A percentile compares a stretch with the other conserved stretches of the same genome.
These are phyloP conservation scores for Deroplatys truncata DNA, from an alignment of 2,888 invertebrate genomes.

Conservation along the genomic window DNA sequence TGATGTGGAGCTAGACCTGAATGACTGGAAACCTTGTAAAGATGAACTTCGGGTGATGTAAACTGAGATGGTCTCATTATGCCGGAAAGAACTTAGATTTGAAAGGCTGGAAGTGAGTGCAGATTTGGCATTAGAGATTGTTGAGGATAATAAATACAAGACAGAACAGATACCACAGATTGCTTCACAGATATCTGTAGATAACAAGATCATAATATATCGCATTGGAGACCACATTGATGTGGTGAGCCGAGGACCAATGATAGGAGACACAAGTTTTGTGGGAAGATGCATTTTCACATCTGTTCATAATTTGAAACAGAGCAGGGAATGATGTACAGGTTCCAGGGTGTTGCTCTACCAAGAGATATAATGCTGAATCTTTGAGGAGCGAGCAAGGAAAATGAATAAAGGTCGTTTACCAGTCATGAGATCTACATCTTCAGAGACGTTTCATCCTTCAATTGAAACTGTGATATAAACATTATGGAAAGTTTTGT, in stretches of 20 bases:
- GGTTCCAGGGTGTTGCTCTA: too few relatives aligned
- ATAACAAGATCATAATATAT: too few relatives aligned
- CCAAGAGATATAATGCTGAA: too few relatives aligned
- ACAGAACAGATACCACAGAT: slow-evolving; percentile 79
- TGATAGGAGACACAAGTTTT: too few relatives aligned
- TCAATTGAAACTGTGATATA: not conserved
- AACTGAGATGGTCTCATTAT: slow-evolving; percentile 69
- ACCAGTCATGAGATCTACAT: not conserved
- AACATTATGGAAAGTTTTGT: not conserved
- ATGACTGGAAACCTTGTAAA: too few relatives aligned
- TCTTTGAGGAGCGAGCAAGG: too few relatives aligned
- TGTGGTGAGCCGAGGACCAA: too few relatives aligned
- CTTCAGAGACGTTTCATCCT: not conserved
- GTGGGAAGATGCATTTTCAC: too few relatives aligned
- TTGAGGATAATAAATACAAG: slow-evolving; percentile 80
- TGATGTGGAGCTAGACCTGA: too few relatives aligned
- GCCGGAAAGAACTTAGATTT: slow-evolving; percentile 57
- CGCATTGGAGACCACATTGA: too few relatives aligned
- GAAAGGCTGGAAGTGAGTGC: slow-evolving; percentile 74
- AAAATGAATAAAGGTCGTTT: slow-evolving; percentile 9
- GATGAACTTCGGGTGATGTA: slow-evolving; percentile 74
- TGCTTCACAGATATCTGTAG: slow-evolving; percentile 36
- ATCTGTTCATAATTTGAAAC: too few relatives aligned
- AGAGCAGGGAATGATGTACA: too few relatives aligned
- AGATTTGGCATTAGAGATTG: slow-evolving; percentile 76